A percentile compares a stretch with the other conserved stretches of the same genome.
Evolutionary conservation across 2,888 invertebrate genomes (phyloP).

Genomic region (Laothoe populi): DNA sequence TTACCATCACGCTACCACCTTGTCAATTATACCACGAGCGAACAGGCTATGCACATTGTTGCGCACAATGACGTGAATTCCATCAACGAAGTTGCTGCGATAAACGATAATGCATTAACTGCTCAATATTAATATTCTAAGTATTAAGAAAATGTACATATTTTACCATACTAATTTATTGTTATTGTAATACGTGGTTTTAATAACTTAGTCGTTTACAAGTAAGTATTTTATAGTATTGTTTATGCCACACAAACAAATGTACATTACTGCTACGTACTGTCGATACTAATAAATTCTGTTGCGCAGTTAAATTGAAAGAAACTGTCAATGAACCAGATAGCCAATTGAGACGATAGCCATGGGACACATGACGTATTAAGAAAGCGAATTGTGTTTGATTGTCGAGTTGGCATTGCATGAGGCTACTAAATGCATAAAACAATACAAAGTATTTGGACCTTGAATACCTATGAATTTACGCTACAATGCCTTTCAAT

Average conservation of each 20-base stretch:
- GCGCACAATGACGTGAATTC: conserved; percentile 48
- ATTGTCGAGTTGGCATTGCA: conserved; percentile 31
- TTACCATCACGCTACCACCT: conserved; percentile 29
- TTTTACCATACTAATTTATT: conserved; percentile 30
- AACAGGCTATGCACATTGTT: conserved; percentile 44
- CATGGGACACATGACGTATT: conserved; percentile 26
- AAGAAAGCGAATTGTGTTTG: conserved; percentile 40
- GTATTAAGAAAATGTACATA: conserved; percentile 9
- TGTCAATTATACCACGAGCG: conserved; percentile 46
- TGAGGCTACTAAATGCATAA: conserved; percentile 31
- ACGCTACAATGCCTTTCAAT: conserved; percentile 54
- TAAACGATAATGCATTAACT: conserved; percentile 39
- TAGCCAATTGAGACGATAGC: conserved; percentile 11
- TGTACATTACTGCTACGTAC: conserved; percentile 31
- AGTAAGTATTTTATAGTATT: conserved; percentile 4
- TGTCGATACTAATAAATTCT: conserved; percentile 59
- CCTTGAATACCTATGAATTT: conserved; percentile 66
- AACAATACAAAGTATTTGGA: conserved; percentile 37
- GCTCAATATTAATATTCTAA: conserved; percentile 5
- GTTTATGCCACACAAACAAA: neutral
- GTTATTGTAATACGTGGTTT: conserved; percentile 12
- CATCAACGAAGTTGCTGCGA: conserved; percentile 37
- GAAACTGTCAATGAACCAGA: conserved; percentile 39
- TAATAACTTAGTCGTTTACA: neutral
- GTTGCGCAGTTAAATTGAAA: conserved; percentile 52